Conservation (phyloP, 2,888 invertebrate genomes). For the Empis stercorea region DNA sequence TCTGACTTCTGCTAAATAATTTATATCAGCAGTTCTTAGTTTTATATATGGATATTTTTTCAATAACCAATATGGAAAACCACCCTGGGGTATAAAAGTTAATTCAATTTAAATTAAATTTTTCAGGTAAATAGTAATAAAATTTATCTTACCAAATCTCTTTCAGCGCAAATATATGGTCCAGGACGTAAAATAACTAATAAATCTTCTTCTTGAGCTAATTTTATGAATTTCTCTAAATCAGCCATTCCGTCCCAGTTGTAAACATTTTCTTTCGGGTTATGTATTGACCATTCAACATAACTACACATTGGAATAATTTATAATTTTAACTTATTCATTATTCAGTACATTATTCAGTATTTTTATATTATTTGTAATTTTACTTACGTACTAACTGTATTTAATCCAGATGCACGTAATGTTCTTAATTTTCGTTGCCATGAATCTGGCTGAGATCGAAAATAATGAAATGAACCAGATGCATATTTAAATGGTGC, state of each 20-base stretch:
- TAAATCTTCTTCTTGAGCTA: conserved; percentile 65
- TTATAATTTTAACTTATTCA: not conserved
- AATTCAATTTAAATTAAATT: too few relatives aligned
- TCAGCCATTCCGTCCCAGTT: conserved; percentile 55
- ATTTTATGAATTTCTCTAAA: conserved; percentile 53
- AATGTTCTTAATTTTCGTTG: conserved; percentile 55
- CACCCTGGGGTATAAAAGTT: conserved; percentile 45
- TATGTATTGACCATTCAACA: conserved; percentile 83
- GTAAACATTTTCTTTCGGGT: conserved; percentile 56
- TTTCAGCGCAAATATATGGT: conserved; percentile 86
- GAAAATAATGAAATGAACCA: conserved; percentile 81
- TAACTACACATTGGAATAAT: conserved; percentile 54
- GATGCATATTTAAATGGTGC: conserved; percentile 56
- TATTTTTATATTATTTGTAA: too few relatives aligned
- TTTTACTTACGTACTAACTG: conserved; percentile 55
- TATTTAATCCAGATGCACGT: conserved; percentile 66
- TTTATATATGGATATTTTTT: conserved; percentile 49
- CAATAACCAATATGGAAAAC: conserved; percentile 65
- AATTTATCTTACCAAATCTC: conserved; percentile 48
- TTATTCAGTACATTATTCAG: too few relatives aligned
- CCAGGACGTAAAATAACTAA: conserved; percentile 72
- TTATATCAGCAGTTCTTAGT: conserved; percentile 50
- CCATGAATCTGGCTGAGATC: conserved; percentile 65
- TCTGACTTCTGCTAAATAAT: conserved; percentile 42
- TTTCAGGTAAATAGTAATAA: not conserved